Conservation (phyloP, 2,797 vertebrate species). For the Takifugu rubripes region DNA sequence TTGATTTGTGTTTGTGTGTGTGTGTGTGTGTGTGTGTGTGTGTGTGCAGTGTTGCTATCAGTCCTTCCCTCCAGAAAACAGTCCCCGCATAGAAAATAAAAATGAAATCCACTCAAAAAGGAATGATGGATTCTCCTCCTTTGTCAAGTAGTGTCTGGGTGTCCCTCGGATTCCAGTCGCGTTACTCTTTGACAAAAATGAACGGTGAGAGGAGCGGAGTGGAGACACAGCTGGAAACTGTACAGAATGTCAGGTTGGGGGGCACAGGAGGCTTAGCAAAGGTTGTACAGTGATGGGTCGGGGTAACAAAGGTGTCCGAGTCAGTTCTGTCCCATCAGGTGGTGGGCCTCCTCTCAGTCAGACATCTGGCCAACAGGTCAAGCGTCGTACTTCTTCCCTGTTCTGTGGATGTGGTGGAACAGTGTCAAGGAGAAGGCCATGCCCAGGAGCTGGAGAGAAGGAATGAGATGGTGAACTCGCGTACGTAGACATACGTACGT, state of each 20-base stretch:
- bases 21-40: no score
- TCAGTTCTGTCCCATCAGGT: conserved; percentile 70
- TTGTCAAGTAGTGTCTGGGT: conserved; percentile 54
- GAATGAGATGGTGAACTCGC: conserved; percentile 29
- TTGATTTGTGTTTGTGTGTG: no score
- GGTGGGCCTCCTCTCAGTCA: conserved; percentile 49
- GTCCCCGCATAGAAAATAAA: conserved; percentile 51
- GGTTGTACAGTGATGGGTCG: conserved; percentile 34
- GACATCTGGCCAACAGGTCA: conserved; percentile 60
- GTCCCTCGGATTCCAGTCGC: conserved; percentile 64
- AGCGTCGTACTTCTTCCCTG: conserved; percentile 96
- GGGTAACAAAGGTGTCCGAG: conserved; percentile 36
- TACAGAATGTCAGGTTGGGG: conserved; percentile 57
- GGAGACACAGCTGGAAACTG: conserved; percentile 57
- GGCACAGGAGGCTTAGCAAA: conserved; percentile 41
- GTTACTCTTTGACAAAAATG: conserved; percentile 80
- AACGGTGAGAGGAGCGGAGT: conserved; percentile 64
- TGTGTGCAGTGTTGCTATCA: conserved; percentile 63
- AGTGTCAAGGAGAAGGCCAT: conserved; percentile 99
- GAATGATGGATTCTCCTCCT: conserved; percentile 48
- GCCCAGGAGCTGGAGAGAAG: conserved; percentile 86
- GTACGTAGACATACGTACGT: background rate
- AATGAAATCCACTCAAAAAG: conserved; percentile 45
- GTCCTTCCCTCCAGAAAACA: conserved; percentile 64
- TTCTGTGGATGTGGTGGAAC: conserved; percentile 97